Percentiles rank a stretch among this genome's conserved stretches.
Evolutionary conservation across 2,797 vertebrate genomes (phyloP).

Genomic region (Tapirus indicus): DNA sequence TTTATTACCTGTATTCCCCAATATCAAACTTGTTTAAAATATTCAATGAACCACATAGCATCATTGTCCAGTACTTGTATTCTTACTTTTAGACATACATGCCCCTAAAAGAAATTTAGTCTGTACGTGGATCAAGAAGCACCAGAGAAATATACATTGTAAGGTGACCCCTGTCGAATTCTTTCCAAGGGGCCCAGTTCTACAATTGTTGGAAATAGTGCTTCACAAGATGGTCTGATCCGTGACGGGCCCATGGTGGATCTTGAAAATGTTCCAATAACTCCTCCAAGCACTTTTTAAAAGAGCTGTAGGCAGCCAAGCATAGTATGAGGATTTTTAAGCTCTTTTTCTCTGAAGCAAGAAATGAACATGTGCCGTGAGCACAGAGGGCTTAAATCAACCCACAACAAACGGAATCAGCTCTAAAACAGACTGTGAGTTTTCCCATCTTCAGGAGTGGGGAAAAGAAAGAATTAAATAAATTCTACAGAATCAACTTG

Average conservation of each 20-base stretch:
- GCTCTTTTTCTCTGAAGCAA: slow-evolving; percentile 28
- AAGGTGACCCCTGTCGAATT: not conserved
- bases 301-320: not conserved
- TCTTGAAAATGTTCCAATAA: not conserved
- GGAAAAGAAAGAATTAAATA: not conserved
- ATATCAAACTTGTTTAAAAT: not conserved
- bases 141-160: not conserved
- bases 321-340: not conserved
- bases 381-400: not conserved
- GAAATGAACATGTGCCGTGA: not conserved
- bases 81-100: not conserved
- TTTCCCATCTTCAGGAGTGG: not conserved
- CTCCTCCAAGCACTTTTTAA: not conserved
- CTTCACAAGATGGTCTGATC: not conserved
- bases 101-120: not conserved
- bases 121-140: not conserved
- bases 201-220: not conserved
- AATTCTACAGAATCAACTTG: not conserved
- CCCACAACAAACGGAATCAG: not conserved
- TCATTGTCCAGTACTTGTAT: not conserved
- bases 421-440: not conserved
- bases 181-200: not conserved
- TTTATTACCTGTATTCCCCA: not conserved
- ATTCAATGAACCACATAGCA: not conserved
- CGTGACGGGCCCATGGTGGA: not conserved